Percentiles rank a stretch among this genome's conserved stretches.
phyloP scores from a whole-genome alignment of 2,113 vertebrate species.

The Leiothrix lutea region DNA sequence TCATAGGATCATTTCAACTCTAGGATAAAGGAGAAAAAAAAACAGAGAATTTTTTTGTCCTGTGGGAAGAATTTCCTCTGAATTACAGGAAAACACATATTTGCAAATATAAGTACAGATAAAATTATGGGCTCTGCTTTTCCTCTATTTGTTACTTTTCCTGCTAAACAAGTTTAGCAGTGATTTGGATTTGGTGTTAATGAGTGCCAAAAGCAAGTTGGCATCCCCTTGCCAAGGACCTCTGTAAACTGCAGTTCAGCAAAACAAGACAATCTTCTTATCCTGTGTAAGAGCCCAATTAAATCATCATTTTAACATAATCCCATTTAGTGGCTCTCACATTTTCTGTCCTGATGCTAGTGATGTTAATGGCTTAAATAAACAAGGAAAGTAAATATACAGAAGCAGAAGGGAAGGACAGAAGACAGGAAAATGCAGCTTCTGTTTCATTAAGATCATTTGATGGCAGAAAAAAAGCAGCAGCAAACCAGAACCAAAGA shows the following conservation, averaged over 20 bases:
- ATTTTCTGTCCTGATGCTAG: not conserved
- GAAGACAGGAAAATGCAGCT: not conserved
- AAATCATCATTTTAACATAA: slow-evolving; percentile 20
- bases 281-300: not conserved
- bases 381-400: not conserved
- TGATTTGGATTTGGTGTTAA: not conserved
- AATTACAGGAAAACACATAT: not conserved
- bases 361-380: not conserved
- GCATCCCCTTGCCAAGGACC: not conserved
- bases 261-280: slow-evolving; percentile 20
- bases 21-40: not conserved
- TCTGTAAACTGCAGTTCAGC: not conserved
- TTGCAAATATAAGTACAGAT: not conserved
- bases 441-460: not conserved
- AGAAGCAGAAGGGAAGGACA: not conserved
- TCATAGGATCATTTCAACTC: not conserved
- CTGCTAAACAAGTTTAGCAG: not conserved
- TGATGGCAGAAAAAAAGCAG: rapidly evolving
- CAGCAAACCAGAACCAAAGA: not conserved
- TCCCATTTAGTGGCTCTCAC: not conserved
- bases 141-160: not conserved
- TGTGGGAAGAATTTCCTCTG: not conserved
- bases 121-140: not conserved
- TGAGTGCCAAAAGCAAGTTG: not conserved
- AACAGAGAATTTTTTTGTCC: not conserved